Percentiles rank a stretch among this genome's conserved stretches.
Conservation (phyloP, 2,888 invertebrate genomes). For the Caenorhabditis virilis region DNA sequence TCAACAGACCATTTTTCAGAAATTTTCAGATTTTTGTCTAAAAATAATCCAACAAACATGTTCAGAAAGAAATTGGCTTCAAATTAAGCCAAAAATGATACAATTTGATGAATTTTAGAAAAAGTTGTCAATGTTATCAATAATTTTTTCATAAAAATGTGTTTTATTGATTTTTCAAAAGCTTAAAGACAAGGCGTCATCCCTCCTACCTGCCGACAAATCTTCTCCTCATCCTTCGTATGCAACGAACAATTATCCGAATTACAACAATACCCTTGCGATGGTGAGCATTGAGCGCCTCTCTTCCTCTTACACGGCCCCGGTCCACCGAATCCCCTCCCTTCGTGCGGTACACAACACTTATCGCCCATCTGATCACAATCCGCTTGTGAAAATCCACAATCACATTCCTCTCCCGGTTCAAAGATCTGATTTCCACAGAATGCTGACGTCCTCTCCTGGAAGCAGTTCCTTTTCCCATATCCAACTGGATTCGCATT, state of each 20-base stretch:
- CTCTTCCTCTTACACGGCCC: constrained; percentile 77
- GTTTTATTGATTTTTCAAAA: too few species aligned
- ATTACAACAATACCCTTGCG: constrained; percentile 95
- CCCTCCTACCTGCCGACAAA: constrained; percentile 57
- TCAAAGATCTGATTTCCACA: constrained; percentile 99
- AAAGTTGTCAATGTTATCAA: neutral
- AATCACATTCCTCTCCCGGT: constrained; percentile 96
- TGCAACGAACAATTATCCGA: constrained; percentile 78
- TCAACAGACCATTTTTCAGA: too few species aligned
- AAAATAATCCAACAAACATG: too few species aligned
- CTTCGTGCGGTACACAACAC: constrained; percentile 80
- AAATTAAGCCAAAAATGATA: too few species aligned
- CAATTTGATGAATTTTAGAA: neutral
- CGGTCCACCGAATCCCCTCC: constrained; percentile 42
- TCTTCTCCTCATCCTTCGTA: constrained; percentile 71
- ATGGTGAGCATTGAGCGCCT: constrained; percentile 74
- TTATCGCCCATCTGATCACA: constrained; percentile 75
- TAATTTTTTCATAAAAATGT: too few species aligned
- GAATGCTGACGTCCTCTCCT: constrained; percentile 90
- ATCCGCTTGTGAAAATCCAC: constrained; percentile 83
- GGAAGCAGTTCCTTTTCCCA: constrained; percentile 90
- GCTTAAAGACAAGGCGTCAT: too few species aligned
- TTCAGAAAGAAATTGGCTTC: too few species aligned
- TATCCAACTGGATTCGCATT: constrained; percentile 68
- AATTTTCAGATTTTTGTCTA: too few species aligned